A percentile compares a stretch with the other conserved stretches of the same genome.
phyloP scores from a whole-genome alignment of 2,797 vertebrate species.

The Distichodus sexfasciatus region DNA sequence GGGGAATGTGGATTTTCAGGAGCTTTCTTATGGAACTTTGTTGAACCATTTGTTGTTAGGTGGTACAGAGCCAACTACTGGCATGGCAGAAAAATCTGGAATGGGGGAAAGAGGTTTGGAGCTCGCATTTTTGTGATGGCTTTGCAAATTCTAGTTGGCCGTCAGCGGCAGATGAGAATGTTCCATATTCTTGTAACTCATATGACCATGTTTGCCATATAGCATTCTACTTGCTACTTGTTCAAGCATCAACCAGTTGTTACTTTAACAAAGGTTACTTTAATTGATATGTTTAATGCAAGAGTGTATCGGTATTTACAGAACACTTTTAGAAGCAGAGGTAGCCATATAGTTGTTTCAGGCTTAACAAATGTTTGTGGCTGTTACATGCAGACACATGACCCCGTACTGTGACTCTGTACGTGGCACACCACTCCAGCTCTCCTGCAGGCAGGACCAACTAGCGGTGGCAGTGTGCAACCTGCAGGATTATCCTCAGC shows the following conservation, averaged over 20 bases:
- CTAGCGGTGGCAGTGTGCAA: constrained; percentile 96
- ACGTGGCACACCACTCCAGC: constrained; percentile 85
- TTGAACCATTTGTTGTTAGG: constrained; percentile 55
- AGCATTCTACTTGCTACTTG: too few relatives aligned
- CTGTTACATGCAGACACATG: constrained; percentile 66
- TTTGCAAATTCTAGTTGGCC: constrained; percentile 96
- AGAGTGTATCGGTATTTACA: too few relatives aligned
- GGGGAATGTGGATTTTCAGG: too few relatives aligned
- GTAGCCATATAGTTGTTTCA: not conserved
- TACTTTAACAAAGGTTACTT: too few relatives aligned
- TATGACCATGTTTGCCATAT: too few relatives aligned
- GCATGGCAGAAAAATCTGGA: constrained; percentile 92
- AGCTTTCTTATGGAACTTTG: too few relatives aligned
- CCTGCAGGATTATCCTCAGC: constrained; percentile 84
- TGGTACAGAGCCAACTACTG: constrained; percentile 98
- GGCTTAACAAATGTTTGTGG: not conserved
- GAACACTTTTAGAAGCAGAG: too few relatives aligned
- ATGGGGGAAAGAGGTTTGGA: constrained; percentile 91
- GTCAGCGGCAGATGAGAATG: constrained; percentile 80
- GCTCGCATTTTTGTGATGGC: constrained; percentile 94
- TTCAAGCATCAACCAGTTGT: too few relatives aligned
- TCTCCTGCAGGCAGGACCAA: constrained; percentile 95
- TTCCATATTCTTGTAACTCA: not conserved
- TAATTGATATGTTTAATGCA: too few relatives aligned
- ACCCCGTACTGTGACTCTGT: constrained; percentile 89